Evolutionary conservation across 2,888 invertebrate genomes (phyloP).

Genomic region (Watsonalla cultraria): DNA sequence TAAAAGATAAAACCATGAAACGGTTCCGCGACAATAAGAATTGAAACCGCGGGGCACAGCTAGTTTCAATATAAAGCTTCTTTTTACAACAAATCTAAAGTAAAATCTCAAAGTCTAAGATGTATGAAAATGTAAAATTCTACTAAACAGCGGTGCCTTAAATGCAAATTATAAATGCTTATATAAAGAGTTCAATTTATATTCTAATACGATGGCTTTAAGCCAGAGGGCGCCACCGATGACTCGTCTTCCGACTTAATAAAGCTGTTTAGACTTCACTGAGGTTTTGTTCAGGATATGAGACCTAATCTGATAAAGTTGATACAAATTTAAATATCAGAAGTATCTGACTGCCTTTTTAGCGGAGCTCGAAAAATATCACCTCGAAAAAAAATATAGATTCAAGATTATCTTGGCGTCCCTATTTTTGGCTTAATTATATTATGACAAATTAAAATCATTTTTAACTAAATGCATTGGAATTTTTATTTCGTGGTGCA

Average conservation of each 20-base stretch:
- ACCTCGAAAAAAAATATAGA: too few relatives aligned
- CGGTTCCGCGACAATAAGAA: too few relatives aligned
- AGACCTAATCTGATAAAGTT: not conserved
- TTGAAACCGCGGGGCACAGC: too few relatives aligned
- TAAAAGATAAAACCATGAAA: too few relatives aligned
- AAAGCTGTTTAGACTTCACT: constrained; percentile 20
- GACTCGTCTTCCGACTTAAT: constrained; percentile 44
- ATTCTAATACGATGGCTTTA: constrained; percentile 65
- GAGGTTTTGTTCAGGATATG: not conserved
- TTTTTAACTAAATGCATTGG: too few relatives aligned
- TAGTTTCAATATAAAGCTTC: too few relatives aligned
- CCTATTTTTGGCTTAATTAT: too few relatives aligned
- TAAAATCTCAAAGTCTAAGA: not conserved
- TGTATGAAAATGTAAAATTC: not conserved
- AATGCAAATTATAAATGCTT: constrained; percentile 72
- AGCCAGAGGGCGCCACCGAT: constrained; percentile 48
- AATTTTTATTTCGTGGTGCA: too few relatives aligned
- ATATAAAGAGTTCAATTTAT: constrained; percentile 74
- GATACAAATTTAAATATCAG: not conserved
- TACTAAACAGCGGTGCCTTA: constrained; percentile 36
- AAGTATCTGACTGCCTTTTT: too few relatives aligned
- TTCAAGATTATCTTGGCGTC: too few relatives aligned
- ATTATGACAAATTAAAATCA: too few relatives aligned
- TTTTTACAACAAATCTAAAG: not conserved
- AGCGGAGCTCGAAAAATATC: too few relatives aligned